These are phyloP conservation scores for Choloepus didactylus DNA, from an alignment of 2,797 vertebrate genomes.

Conservation along the genomic window DNA sequence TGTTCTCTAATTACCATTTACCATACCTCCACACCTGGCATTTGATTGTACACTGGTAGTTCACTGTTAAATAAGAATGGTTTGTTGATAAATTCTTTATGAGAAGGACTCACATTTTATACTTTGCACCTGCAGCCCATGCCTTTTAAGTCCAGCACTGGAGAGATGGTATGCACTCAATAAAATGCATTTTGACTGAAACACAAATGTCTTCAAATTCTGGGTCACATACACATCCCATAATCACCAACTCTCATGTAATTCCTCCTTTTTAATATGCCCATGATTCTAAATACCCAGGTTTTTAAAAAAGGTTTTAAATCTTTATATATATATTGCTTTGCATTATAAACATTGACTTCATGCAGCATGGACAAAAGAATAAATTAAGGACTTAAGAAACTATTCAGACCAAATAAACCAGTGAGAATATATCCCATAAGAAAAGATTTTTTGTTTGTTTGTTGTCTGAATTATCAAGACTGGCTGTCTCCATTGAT, in stretches of 20 bases:
- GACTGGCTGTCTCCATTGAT: constrained; percentile 5
- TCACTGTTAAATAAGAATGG: background rate
- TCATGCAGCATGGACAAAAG: constrained; percentile 55
- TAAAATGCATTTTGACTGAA: background rate
- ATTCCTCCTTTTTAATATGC: constrained; percentile 14
- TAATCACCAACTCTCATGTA: constrained; percentile 12
- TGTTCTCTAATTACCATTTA: constrained; percentile 11
- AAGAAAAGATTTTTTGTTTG: constrained; percentile 56
- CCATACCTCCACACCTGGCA: background rate
- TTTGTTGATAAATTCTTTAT: constrained; percentile 1
- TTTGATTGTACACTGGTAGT: background rate
- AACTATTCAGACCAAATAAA: constrained; percentile 62
- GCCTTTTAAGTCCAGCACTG: background rate
- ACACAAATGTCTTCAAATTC: constrained; percentile 54
- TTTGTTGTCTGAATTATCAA: constrained; percentile 51
- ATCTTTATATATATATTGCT: constrained; percentile 36
- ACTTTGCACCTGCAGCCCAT: background rate
- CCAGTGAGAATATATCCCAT: constrained; percentile 30
- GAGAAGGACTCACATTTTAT: background rate
- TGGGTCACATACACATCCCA: background rate
- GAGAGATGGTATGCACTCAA: background rate
- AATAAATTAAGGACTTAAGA: constrained; percentile 69
- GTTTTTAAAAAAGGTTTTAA: constrained; percentile 37
- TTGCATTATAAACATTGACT: constrained; percentile 19
- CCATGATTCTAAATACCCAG: constrained; percentile 33